Base-by-base conservation (phyloP, 92 coral and sea anemone genomes). In the Phenganax stokvisi region DNA sequence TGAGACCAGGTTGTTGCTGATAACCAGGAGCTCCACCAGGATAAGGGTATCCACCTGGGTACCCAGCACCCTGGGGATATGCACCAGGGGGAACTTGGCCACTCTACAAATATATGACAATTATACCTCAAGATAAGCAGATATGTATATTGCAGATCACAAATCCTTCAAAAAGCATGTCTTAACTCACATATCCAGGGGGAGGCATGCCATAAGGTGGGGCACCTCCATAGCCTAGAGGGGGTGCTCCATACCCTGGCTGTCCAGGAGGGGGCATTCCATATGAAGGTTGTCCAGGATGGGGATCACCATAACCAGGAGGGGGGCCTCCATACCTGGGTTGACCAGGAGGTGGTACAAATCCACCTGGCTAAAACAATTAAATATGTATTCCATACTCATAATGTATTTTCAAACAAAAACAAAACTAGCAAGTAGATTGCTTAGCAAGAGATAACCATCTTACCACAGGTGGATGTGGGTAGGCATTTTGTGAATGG, bases 181-280 rank as follows among this genome's bases (percentile, higher is more conserved):
- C 47, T 37, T 37, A 37, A 37, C 47, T 37, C 5, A 37, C 47
- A 37, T 37, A 37, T 27, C 87, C 84, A 62, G 80, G 86, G 6
- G 85, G 87, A 17, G 90, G 89, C 51, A 67, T 83, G 16, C 80
- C 69, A 56, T 80, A 84, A 62, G 80, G 86, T 10, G 85, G 87
- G n/a, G 90, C 88, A 29, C 60, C 83, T 10, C 80, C 69, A 56
- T 61, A 61, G 13, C 67, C 67, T 5, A 85, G 87, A 29, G 64
- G 58, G 54, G 85, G 89, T 55, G 77, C 70, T 30, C 86, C 86
- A 37, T 85, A 74, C 12, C 83, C 58, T 8, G 89, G 89, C 51
- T 86, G 89, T 37, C 84, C 84, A 17, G 83, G 81, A 17, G 90
- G 90, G 47, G 90, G 84, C 30, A 75, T 15, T 10, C 87, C 89